A percentile compares a stretch with the other conserved stretches of the same genome.
Evolutionary conservation across 2,113 vertebrate genomes (phyloP).

Genomic region (Oryzias curvinotus): DNA sequence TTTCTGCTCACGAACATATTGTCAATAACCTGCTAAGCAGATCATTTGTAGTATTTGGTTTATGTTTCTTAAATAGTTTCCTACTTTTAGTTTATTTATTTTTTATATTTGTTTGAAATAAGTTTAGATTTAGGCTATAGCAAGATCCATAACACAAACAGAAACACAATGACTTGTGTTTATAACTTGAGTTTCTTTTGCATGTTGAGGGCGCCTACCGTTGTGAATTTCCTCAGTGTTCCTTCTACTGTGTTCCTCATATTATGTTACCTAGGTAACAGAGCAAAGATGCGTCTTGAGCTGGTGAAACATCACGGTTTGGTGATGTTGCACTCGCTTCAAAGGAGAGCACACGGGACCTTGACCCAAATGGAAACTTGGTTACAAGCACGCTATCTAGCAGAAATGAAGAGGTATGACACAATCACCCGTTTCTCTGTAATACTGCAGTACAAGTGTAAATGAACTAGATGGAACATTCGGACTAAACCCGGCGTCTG

Average conservation of each 20-base stretch:
- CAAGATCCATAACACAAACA: no score
- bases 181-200: no score
- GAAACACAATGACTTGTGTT: no score
- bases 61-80: no score
- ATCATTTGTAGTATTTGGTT: no score
- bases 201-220: background rate
- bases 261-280: slow-evolving; percentile 68
- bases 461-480: background rate
- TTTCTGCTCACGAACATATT: no score
- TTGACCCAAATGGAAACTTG: slow-evolving; percentile 82
- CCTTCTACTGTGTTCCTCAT: background rate
- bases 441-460: background rate
- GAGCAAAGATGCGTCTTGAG: slow-evolving; percentile 77
- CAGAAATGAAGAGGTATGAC: slow-evolving; percentile 84
- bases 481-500: background rate
- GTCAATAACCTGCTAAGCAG: no score
- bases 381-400: slow-evolving; percentile 78
- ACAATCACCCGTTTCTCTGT: background rate
- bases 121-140: no score
- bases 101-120: no score
- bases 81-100: no score
- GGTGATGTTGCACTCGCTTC: slow-evolving; percentile 72
- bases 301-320: slow-evolving; percentile 82
- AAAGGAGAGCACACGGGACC: slow-evolving; percentile 69
- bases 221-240: slow-evolving; percentile 2